Evolutionary conservation across 2,113 vertebrate species (phyloP).

Genomic region (Pachycephala philippinensis): DNA sequence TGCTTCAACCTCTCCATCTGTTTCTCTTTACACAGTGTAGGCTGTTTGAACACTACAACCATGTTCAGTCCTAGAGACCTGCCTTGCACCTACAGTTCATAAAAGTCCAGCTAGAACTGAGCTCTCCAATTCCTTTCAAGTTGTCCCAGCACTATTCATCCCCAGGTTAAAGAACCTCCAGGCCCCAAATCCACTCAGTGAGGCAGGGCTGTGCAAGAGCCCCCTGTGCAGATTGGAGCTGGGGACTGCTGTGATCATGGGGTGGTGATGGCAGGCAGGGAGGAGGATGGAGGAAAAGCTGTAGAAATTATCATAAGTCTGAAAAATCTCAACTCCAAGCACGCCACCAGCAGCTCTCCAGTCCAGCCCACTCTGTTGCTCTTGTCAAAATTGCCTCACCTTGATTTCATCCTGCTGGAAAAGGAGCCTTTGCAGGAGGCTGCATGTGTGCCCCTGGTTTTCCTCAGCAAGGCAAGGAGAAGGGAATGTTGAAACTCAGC

Average conservation of each 20-base stretch:
- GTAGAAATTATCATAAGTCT: neutral
- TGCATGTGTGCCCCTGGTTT: neutral
- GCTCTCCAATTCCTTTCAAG: neutral
- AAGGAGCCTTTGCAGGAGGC: neutral
- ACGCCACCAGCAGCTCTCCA: neutral
- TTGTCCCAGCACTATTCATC: neutral
- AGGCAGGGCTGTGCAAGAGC: neutral
- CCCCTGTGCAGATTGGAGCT: neutral
- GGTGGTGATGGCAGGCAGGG: neutral
- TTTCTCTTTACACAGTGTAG: neutral
- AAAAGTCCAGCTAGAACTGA: neutral
- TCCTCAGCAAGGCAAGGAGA: conserved; percentile 28
- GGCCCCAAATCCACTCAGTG: neutral
- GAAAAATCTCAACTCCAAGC: neutral
- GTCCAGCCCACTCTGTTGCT: neutral
- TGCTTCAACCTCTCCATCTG: neutral
- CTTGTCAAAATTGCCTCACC: neutral
- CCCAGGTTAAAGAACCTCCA: neutral
- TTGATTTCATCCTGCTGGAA: neutral
- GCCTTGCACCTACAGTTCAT: neutral
- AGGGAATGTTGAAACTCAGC: conserved; percentile 2
- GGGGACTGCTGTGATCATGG: neutral
- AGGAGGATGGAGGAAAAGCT: neutral
- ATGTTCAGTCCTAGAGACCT: neutral
- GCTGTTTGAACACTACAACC: neutral